Conservation (phyloP, 2,113 vertebrate species). For the Syngnathoides biaculeatus region DNA sequence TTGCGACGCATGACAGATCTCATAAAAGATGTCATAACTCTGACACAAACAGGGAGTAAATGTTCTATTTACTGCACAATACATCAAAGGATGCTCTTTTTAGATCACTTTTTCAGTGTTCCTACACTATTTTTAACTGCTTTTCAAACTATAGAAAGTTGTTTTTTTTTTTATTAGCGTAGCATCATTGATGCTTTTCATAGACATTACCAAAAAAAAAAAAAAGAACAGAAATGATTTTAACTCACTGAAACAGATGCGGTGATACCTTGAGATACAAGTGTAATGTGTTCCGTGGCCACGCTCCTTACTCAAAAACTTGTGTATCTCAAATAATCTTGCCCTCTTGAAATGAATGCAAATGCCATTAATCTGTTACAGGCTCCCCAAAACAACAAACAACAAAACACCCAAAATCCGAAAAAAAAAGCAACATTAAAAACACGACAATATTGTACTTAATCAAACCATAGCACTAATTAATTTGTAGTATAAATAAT, state of each 20-base stretch:
- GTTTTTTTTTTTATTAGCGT: neutral
- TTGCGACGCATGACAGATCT: conserved; percentile 40
- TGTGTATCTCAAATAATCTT: neutral
- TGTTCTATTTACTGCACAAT: conserved; percentile 34
- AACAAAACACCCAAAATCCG: no score
- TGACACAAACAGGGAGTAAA: conserved; percentile 39
- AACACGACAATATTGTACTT: no score
- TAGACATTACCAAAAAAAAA: neutral
- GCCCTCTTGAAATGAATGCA: neutral
- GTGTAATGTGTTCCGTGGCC: neutral
- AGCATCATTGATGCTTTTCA: neutral
- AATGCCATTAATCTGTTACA: neutral
- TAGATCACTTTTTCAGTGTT: neutral
- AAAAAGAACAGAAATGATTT: neutral
- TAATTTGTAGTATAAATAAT: no score
- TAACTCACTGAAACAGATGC: neutral
- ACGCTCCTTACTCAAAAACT: neutral
- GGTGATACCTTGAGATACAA: no score
- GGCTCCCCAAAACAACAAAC: neutral
- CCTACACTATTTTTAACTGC: neutral
- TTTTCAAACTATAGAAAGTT: neutral
- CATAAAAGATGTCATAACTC: conserved; percentile 46
- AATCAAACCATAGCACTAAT: no score
- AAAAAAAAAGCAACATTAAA: no score
- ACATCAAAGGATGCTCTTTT: conserved; percentile 31